A percentile compares a stretch with the other conserved stretches of the same genome.
Conservation (phyloP, 2,888 invertebrate species). For the Parnassius glacialis region DNA sequence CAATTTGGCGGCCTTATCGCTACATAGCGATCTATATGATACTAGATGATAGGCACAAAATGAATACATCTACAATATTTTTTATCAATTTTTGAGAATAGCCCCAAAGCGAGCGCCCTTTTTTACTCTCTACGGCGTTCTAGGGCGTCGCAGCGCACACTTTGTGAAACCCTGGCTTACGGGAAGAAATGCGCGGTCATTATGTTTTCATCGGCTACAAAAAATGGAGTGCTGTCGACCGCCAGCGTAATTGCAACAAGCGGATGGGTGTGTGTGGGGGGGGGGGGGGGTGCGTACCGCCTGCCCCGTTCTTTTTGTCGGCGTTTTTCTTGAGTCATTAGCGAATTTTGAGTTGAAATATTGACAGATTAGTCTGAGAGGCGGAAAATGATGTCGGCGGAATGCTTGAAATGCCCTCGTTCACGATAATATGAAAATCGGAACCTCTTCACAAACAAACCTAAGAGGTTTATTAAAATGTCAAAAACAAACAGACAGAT, state of each 20-base stretch:
- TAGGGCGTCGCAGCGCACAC: no score
- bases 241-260: slow-evolving; percentile 23
- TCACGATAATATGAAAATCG: background rate
- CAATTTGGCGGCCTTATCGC: no score
- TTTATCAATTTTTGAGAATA: no score
- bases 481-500: no score
- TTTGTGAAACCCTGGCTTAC: slow-evolving; percentile 8
- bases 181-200: slow-evolving; percentile 25
- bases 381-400: slow-evolving; percentile 1
- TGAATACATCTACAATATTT: no score
- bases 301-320: slow-evolving; percentile 14
- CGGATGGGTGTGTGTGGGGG: background rate
- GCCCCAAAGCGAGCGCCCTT: no score
- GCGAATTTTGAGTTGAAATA: slow-evolving; percentile 19
- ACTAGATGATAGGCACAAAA: no score
- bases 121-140: no score
- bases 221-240: slow-evolving; percentile 27
- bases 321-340: slow-evolving; percentile 21
- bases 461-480: no score
- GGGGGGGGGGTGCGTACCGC: slow-evolving; percentile 10
- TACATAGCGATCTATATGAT: no score
- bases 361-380: slow-evolving; percentile 19
- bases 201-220: slow-evolving; percentile 27
- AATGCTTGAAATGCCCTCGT: slow-evolving; percentile 7
- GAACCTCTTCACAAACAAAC: no score